Conservation (phyloP, 2,113 vertebrate species). For the Chrysochloris asiatica region DNA sequence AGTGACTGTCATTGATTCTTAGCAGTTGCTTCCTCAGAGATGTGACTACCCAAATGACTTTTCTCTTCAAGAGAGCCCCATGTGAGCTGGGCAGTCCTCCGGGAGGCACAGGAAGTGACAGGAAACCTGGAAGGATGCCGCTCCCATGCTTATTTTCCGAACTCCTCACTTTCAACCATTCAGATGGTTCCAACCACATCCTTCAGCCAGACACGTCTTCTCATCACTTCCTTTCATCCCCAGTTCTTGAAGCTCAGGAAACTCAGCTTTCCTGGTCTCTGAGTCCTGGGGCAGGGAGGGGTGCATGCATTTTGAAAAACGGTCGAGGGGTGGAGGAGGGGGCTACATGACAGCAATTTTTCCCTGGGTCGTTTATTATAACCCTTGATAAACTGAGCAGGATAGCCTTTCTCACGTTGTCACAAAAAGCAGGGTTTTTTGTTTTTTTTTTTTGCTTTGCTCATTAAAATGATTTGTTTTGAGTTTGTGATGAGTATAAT, state of each 20-base stretch:
- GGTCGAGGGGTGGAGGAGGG: conserved; percentile 21
- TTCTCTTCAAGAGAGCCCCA: neutral
- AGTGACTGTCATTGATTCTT: rapidly evolving
- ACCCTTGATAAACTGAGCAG: neutral
- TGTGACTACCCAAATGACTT: neutral
- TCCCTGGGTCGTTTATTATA: conserved; percentile 39
- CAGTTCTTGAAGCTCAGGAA: neutral
- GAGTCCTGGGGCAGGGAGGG: conserved; percentile 38
- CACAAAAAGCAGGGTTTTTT: neutral
- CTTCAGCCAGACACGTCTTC: neutral
- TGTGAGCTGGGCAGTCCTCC: neutral
- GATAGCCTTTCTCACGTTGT: conserved; percentile 26
- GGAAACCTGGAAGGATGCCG: too few relatives aligned
- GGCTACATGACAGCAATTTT: conserved; percentile 50
- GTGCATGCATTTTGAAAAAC: conserved; percentile 18
- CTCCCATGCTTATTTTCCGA: neutral
- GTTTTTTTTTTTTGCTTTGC: conserved; percentile 55
- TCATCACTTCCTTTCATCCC: neutral
- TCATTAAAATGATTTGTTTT: conserved; percentile 69
- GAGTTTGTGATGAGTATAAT: conserved; percentile 65
- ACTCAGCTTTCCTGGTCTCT: neutral
- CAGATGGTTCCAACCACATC: neutral
- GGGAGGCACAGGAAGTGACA: neutral
- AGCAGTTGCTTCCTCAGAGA: neutral
- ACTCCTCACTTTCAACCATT: neutral